Evolutionary conservation across 2,113 vertebrate genomes (phyloP).

Genomic region (Notothenia rossii): DNA sequence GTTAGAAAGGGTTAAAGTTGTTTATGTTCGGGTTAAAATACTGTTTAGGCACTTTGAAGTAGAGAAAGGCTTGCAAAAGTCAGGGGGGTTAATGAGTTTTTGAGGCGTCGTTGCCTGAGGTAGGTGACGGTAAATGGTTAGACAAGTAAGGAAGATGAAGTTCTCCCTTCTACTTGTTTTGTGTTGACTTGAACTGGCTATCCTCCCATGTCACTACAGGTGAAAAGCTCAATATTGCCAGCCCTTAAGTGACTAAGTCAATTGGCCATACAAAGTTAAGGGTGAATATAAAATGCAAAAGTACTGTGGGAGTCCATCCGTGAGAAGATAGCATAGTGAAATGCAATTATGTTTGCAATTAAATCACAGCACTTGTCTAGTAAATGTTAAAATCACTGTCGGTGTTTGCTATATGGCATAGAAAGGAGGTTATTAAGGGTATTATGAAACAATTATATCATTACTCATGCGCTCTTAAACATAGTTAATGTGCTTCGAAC

Average conservation of each 20-base stretch:
- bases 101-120: background rate
- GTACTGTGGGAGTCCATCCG: constrained; percentile 34
- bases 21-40: constrained; percentile 42
- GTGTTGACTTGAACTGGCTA: constrained; percentile 15
- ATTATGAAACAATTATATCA: constrained; percentile 58
- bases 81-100: constrained; percentile 28
- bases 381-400: constrained; percentile 53
- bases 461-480: constrained; percentile 57
- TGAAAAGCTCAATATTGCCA: constrained; percentile 23
- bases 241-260: constrained; percentile 40
- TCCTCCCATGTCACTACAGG: constrained; percentile 22
- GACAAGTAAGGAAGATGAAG: background rate
- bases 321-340: constrained; percentile 19
- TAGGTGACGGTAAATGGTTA: constrained; percentile 12
- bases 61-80: constrained; percentile 31
- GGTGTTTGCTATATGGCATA: constrained; percentile 58
- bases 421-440: constrained; percentile 60
- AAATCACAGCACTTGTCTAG: constrained; percentile 27
- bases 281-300: constrained; percentile 24
- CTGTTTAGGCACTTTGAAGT: constrained; percentile 48
- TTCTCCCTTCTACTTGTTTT: constrained; percentile 2
- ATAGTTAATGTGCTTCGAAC: constrained; percentile 53
- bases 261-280: constrained; percentile 41
- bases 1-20: constrained; percentile 62
- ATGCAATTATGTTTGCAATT: constrained; percentile 52